phyloP scores from a whole-genome alignment of 2,888 invertebrate species.

The Drosophila mercatorum region DNA sequence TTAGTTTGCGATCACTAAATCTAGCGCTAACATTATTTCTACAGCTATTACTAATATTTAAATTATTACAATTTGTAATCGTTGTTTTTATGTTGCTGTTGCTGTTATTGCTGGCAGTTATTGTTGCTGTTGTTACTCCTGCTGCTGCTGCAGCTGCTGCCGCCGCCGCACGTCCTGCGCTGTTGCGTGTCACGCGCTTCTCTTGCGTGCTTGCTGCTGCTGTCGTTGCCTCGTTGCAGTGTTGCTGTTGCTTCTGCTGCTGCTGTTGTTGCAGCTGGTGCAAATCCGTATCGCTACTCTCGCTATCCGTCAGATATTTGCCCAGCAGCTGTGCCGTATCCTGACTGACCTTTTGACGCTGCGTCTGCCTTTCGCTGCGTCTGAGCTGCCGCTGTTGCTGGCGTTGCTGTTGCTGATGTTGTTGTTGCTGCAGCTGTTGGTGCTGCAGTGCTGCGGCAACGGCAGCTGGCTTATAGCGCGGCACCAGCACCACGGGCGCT shows the following conservation, averaged over 20 bases:
- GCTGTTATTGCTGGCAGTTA: slow-evolving; percentile 36
- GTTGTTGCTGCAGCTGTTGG: slow-evolving; percentile 8
- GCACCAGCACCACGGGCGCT: slow-evolving; percentile 62
- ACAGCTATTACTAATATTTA: slow-evolving; percentile 74
- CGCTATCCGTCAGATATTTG: slow-evolving; percentile 61
- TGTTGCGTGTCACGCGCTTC: slow-evolving; percentile 77
- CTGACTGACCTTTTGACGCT: slow-evolving; percentile 46
- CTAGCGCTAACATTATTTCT: slow-evolving; percentile 68
- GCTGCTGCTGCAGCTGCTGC: slow-evolving; percentile 26
- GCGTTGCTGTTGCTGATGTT: slow-evolving; percentile 31
- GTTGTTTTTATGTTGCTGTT: slow-evolving; percentile 62
- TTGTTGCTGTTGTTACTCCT: slow-evolving; percentile 20
- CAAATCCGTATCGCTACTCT: slow-evolving; percentile 65
- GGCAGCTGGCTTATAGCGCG: slow-evolving; percentile 56
- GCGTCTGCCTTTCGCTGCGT: slow-evolving; percentile 70
- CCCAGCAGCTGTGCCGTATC: slow-evolving; percentile 32
- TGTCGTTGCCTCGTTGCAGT: neutral
- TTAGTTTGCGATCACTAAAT: slow-evolving; percentile 67
- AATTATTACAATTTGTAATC: slow-evolving; percentile 80
- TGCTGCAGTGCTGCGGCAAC: slow-evolving; percentile 24
- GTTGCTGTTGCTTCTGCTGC: slow-evolving; percentile 24
- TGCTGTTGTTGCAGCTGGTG: slow-evolving; percentile 40
- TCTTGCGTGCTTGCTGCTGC: slow-evolving; percentile 32
- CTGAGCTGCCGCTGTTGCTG: slow-evolving; percentile 65
- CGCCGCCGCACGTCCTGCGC: slow-evolving; percentile 49